These are phyloP conservation scores for Heliornis fulica DNA, from an alignment of 2,113 vertebrate species.

Conservation along the genomic window DNA sequence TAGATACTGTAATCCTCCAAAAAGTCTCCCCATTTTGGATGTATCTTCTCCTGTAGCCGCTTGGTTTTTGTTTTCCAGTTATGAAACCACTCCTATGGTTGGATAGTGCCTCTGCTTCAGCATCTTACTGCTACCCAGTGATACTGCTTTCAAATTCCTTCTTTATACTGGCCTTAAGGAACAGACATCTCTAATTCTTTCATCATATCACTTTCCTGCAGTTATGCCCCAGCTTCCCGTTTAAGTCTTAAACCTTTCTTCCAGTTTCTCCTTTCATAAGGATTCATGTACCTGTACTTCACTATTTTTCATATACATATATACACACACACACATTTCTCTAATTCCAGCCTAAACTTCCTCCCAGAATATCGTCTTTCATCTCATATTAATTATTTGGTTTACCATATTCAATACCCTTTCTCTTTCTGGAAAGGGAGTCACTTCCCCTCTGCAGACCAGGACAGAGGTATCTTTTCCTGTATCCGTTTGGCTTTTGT, in stretches of 20 bases:
- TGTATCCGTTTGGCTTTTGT: not conserved
- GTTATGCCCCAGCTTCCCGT: not conserved
- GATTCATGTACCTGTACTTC: not conserved
- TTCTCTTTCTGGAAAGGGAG: not conserved
- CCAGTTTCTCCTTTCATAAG: not conserved
- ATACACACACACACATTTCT: too few relatives aligned
- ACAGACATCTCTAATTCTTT: not conserved
- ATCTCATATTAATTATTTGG: not conserved
- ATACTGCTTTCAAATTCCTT: not conserved
- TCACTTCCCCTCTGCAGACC: not conserved
- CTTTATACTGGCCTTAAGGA: not conserved
- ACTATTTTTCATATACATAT: not conserved
- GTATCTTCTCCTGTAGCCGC: too few relatives aligned
- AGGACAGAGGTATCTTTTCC: not conserved
- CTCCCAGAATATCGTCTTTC: not conserved
- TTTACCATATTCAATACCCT: not conserved
- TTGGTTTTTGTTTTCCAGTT: too few relatives aligned
- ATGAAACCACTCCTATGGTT: too few relatives aligned
- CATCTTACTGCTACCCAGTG: not conserved
- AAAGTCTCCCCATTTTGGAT: not conserved
- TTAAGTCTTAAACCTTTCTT: not conserved
- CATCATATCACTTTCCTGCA: not conserved
- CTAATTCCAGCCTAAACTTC: not conserved
- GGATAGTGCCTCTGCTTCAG: not conserved
- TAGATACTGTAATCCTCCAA: not conserved